Evolutionary conservation across 2,888 invertebrate species (phyloP), one percentile per base, ranked within the genome.

Genomic region (Opisthograptis luteolata): DNA sequence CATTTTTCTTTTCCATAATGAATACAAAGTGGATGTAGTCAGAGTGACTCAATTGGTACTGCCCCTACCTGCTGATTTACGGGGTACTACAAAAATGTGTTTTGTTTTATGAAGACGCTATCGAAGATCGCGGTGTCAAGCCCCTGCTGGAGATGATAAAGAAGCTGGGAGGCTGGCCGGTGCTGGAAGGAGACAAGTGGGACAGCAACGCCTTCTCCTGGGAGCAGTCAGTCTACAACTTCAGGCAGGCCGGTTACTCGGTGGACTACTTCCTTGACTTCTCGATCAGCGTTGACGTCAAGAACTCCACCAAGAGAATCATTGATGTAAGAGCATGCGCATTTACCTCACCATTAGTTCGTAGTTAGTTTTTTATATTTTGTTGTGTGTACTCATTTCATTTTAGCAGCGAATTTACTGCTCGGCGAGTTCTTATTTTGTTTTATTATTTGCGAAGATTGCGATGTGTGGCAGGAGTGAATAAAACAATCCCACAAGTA

Each of bases 101-200:
- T 37, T 32, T 24, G 8, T 42, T 14, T 30, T 37, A 70, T 69
- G 4, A 77, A 97, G 97, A 94, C 59, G 84, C 94, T 12, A 98
- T 98, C 66, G 97, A 98, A 75, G 87, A 93, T 1, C 92, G 95
- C 36, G 98, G 97, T 0, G 80, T 96, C 30, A 83, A 87, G 2
- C 97, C 98, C 0, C 92, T 98, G 25, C 81, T 93, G 44, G 87
- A 92, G 0, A 94, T 97, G 75, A 83, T 98, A 42, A 91, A 92
- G 22, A 89, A 92, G n/a, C 91, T 98, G 13, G 98, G 98, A 0
- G 98, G 98, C 2, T 99, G 98, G 98, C 98, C 99, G 0, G 95
- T 96, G n/a, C 86, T 98, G 24, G 94, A 95, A 59, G 97, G 95
- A 0, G 91, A 93, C 19, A 58, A 76, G 0, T 98, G 97, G 97